phyloP scores from a whole-genome alignment of 2,113 vertebrate genomes.

The Ammospiza caudacuta region DNA sequence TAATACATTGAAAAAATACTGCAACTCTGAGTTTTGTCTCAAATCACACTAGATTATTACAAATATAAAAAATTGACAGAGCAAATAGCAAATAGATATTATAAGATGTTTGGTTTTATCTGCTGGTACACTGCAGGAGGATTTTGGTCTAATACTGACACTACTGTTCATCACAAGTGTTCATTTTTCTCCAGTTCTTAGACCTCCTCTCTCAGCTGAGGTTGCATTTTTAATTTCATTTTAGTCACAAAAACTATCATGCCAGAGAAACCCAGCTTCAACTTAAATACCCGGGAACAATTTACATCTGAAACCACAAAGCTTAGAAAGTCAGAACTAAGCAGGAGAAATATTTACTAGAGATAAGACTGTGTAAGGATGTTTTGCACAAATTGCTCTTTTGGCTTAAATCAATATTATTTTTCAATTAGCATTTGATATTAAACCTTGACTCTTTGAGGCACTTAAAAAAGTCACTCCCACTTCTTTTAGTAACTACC shows the following conservation, averaged over 20 bases:
- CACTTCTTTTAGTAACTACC: background rate
- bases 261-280: background rate
- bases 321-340: background rate
- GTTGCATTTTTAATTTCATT: background rate
- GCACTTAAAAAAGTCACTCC: background rate
- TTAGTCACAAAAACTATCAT: background rate
- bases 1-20: background rate
- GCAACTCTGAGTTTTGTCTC: background rate
- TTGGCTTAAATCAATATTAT: background rate
- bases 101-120: background rate
- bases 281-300: background rate
- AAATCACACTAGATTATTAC: background rate
- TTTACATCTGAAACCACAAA: background rate
- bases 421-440: conserved; percentile 22
- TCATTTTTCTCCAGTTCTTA: background rate
- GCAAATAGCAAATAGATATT: background rate
- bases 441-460: background rate
- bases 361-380: background rate
- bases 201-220: background rate
- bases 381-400: background rate
- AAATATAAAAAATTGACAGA: background rate
- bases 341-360: background rate
- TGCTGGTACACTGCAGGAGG: background rate
- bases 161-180: background rate
- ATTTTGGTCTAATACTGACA: background rate